Evolutionary conservation across 2,113 vertebrate species (phyloP).

Genomic region (Apistogramma diplotaenia): DNA sequence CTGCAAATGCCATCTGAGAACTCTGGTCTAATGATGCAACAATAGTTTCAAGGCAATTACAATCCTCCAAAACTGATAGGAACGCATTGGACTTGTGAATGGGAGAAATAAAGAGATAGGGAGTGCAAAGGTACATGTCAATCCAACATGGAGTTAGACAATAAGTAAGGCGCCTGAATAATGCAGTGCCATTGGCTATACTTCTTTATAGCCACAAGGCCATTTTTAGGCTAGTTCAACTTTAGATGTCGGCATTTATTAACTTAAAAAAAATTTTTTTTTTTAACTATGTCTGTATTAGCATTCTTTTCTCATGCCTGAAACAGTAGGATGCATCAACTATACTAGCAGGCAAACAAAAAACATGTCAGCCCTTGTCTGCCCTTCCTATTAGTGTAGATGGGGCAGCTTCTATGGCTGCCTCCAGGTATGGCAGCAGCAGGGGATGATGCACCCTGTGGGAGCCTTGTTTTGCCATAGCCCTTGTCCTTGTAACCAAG

Average conservation of each 20-base stretch:
- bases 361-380: conserved; percentile 2
- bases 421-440: conserved; percentile 54
- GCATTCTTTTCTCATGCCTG: neutral
- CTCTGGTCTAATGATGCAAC: conserved; percentile 79
- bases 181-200: conserved; percentile 43
- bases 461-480: conserved; percentile 51
- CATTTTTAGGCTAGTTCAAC: neutral
- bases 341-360: conserved; percentile 5
- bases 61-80: conserved; percentile 77
- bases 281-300: neutral
- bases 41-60: conserved; percentile 81
- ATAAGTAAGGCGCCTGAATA: conserved; percentile 7
- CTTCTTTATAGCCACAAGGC: neutral
- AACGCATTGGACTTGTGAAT: conserved; percentile 64
- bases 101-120: conserved; percentile 20
- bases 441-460: conserved; percentile 31
- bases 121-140: conserved; percentile 29
- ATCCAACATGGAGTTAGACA: conserved; percentile 39
- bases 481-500: conserved; percentile 24
- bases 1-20: conserved; percentile 79
- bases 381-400: conserved; percentile 32
- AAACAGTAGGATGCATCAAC: neutral
- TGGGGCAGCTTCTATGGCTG: conserved; percentile 8
- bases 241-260: neutral
- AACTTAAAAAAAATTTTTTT: neutral